Evolutionary conservation across 2,888 invertebrate genomes (phyloP).

Genomic region (Eupithecia tripunctaria): DNA sequence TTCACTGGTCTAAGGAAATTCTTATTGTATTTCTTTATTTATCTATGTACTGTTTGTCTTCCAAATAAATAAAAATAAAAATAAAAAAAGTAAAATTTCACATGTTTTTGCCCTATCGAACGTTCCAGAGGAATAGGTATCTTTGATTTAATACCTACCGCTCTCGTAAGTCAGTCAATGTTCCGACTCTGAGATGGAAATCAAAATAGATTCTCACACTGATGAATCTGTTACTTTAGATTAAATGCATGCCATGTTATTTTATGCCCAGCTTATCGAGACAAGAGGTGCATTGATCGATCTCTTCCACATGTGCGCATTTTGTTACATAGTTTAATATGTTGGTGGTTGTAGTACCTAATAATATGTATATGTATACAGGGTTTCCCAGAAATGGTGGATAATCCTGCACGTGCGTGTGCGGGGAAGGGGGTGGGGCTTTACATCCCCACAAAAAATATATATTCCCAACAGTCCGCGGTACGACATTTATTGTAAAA

Average conservation of each 20-base stretch:
- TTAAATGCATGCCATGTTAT: constrained; percentile 38
- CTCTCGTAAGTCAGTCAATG: constrained; percentile 7
- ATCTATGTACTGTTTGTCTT: too few species aligned
- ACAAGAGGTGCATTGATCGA: constrained; percentile 41
- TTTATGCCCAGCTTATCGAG: constrained; percentile 33
- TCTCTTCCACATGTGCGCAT: constrained; percentile 44
- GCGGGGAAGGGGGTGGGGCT: too few species aligned
- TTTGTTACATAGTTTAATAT: constrained; percentile 7
- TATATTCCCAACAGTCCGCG: too few species aligned
- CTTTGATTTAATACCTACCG: constrained; percentile 2
- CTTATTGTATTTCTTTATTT: too few species aligned
- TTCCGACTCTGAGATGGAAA: constrained; percentile 14
- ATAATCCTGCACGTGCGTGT: too few species aligned
- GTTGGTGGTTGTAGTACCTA: too few species aligned
- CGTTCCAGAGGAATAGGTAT: not conserved
- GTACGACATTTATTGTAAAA: too few species aligned
- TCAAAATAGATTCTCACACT: constrained; percentile 41
- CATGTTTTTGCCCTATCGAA: not conserved
- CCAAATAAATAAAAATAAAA: too few species aligned
- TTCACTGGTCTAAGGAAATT: too few species aligned
- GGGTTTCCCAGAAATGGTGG: too few species aligned
- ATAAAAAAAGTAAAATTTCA: not conserved
- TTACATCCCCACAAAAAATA: too few species aligned
- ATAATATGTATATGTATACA: too few species aligned
- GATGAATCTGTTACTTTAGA: constrained; percentile 36